Percentiles rank a stretch among this genome's conserved stretches.
These are phyloP conservation scores for Rugalucina vietnamica DNA, from an alignment of 2,888 invertebrate species.

Conservation along the genomic window DNA sequence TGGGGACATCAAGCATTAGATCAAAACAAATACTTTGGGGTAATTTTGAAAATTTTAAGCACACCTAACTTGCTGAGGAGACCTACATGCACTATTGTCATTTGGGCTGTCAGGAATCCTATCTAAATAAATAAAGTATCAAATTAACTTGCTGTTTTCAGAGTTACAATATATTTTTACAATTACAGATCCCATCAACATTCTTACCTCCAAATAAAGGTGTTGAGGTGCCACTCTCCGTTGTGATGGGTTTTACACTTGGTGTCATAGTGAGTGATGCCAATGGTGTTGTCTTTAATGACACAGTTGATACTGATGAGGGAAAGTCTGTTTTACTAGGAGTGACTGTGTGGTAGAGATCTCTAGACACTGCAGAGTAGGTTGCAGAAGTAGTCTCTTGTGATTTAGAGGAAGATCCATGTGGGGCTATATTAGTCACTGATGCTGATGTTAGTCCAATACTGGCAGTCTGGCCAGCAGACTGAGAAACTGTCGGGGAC, in stretches of 20 bases:
- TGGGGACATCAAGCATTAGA: no score
- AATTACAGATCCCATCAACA: no score
- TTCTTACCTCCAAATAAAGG: conserved; percentile 50
- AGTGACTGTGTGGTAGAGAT: conserved; percentile 35
- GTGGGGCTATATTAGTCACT: background rate
- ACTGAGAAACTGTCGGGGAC: conserved; percentile 26
- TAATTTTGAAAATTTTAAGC: no score
- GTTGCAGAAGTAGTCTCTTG: background rate
- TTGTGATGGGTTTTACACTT: conserved; percentile 42
- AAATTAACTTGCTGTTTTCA: no score
- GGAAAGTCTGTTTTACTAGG: conserved; percentile 40
- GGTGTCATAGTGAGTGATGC: conserved; percentile 40
- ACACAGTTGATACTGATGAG: conserved; percentile 23
- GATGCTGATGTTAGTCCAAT: background rate
- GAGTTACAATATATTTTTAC: no score
- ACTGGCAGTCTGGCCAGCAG: background rate
- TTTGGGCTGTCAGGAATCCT: no score
- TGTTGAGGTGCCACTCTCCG: conserved; percentile 35
- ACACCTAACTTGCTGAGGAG: no score
- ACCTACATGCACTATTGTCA: no score
- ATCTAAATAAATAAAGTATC: no score
- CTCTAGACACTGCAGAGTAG: conserved; percentile 33
- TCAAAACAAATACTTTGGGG: no score
- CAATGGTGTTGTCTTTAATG: conserved; percentile 47
- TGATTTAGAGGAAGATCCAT: conserved; percentile 5